Evolutionary conservation across 2,888 invertebrate species (phyloP), one percentile per base, ranked within the genome.

Genomic region (Exocentrus adspersus): DNA sequence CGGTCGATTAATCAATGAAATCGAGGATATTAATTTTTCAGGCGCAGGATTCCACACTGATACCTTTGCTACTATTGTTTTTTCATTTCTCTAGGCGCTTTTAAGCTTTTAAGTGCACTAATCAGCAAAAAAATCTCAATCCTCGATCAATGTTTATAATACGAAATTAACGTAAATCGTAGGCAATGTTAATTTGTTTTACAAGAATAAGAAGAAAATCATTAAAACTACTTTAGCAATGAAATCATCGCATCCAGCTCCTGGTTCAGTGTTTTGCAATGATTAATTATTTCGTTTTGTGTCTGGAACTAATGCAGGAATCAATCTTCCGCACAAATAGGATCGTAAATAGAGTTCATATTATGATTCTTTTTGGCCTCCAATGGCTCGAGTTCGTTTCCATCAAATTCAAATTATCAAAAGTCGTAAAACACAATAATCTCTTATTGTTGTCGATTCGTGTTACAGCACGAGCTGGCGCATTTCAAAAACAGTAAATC

Each of bases 281-380:
- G 16, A n/a, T 51, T 32, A 37, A n/a, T 19, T 32, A 20, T 57
- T 46, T 57, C 19, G 32, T 45, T 54, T 37, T 43, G n/a, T 43
- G 16, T 16, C 5, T 19, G 32, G 45, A 46, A 32, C 46, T 30
- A 19, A 57, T 10, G 57, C 57, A 57, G 57, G 32, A 46, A 57
- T 46, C 57, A 57, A 57, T 57, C 28, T 46, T 30, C 32, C 20
- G n/a, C 24, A 46, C 46, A 46, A 54, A 54, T 54, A 45, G 30
- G 32, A 20, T 46, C 30, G 24, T 32, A 30, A 24, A 14, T 46
- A 17, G 28, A 32, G 12, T 32, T 30, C 30, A 30, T 32, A 57
- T 30, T 45, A 20, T 32, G 46, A 57, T 57, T n/a, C 46, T n/a
- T n/a, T 20, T 46, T 57, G 32, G 32, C 30, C 45, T 28, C 32